Evolutionary conservation across 2,797 vertebrate species (phyloP).

Genomic region (Leptatherina wallacei): DNA sequence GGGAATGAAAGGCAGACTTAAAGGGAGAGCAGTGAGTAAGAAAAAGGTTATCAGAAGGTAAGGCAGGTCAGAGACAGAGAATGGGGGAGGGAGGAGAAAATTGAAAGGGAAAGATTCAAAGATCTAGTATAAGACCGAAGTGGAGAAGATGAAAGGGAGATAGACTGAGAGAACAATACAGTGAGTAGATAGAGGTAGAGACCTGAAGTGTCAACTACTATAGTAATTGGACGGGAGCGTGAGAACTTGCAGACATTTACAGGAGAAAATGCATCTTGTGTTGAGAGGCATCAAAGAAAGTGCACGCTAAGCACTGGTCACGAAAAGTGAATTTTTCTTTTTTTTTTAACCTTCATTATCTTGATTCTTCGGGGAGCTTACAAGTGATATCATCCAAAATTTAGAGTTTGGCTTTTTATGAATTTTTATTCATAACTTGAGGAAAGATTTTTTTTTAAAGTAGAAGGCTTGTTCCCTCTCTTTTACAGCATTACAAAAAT

Average conservation of each 20-base stretch:
- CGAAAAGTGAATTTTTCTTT: background rate
- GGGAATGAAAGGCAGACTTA: slow-evolving; percentile 9
- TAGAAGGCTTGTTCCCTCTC: too few relatives aligned
- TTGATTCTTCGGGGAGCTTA: background rate
- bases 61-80: slow-evolving; percentile 26
- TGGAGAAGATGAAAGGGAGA: background rate
- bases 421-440: too few relatives aligned
- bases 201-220: slow-evolving; percentile 48
- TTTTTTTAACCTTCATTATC: background rate
- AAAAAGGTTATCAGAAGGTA: slow-evolving; percentile 39
- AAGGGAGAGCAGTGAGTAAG: background rate
- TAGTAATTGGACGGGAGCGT: slow-evolving; percentile 56
- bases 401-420: background rate
- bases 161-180: background rate
- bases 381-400: background rate
- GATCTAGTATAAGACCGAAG: background rate
- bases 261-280: slow-evolving; percentile 50
- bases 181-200: slow-evolving; percentile 4
- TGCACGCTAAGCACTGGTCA: slow-evolving; percentile 51
- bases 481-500: too few relatives aligned
- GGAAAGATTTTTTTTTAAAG: too few relatives aligned
- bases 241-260: slow-evolving; percentile 25
- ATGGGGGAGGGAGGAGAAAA: slow-evolving; percentile 5
- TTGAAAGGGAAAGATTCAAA: slow-evolving; percentile 28
- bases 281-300: slow-evolving; percentile 28